These are phyloP conservation scores for Invenusta paracnida DNA, from an alignment of 2,888 invertebrate genomes.

Conservation along the genomic window DNA sequence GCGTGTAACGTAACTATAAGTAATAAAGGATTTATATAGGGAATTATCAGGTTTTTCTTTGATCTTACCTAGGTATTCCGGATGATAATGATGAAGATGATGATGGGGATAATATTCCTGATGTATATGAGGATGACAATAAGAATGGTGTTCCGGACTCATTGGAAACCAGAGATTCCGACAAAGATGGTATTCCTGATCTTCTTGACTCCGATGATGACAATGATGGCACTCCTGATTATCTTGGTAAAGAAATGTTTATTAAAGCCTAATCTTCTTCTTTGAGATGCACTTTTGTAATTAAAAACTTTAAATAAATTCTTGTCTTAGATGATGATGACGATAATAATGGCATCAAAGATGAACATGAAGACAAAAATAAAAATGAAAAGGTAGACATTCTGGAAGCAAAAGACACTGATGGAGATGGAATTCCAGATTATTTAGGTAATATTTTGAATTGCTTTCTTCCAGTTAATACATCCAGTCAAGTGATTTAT, in stretches of 20 bases:
- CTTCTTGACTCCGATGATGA: slow-evolving; percentile 37
- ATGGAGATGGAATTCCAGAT: slow-evolving; percentile 53
- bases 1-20: too few relatives aligned
- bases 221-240: slow-evolving; percentile 51
- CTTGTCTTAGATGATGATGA: slow-evolving; percentile 47
- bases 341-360: slow-evolving; percentile 48
- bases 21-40: too few relatives aligned
- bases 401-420: slow-evolving; percentile 42
- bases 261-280: too few relatives aligned
- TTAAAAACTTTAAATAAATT: slow-evolving; percentile 36
- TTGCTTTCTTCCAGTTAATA: not conserved
- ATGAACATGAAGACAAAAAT: slow-evolving; percentile 48
- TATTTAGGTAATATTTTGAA: slow-evolving; percentile 42
- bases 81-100: slow-evolving; percentile 49
- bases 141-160: slow-evolving; percentile 51
- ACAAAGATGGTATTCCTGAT: slow-evolving; percentile 36
- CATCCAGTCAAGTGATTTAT: slow-evolving; percentile 50
- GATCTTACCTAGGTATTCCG: slow-evolving; percentile 48
- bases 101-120: slow-evolving; percentile 52
- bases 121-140: slow-evolving; percentile 37
- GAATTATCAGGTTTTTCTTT: too few relatives aligned
- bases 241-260: slow-evolving; percentile 44
- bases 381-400: slow-evolving; percentile 49
- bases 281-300: too few relatives aligned
- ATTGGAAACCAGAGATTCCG: slow-evolving; percentile 42